Evolutionary conservation across 2,113 vertebrate species (phyloP), one percentile per base, ranked within the genome.

Genomic region (Gallinago media): DNA sequence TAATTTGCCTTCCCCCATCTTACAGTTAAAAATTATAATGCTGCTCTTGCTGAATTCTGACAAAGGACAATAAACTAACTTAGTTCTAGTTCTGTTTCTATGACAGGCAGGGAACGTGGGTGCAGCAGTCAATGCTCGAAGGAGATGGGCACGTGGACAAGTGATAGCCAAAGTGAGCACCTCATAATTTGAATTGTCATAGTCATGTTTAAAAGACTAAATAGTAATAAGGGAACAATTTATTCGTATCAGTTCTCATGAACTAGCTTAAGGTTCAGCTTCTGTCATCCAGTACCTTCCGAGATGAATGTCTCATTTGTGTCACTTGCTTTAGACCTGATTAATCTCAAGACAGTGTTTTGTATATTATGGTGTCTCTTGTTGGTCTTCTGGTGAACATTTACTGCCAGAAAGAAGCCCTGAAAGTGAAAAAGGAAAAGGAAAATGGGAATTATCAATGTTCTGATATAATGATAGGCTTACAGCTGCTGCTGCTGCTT

Each of bases 91-190:
- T 75, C 46, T 34, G 27, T 78, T 89, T 72, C 27, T 66, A 3
- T 62, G 44, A 22, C 17, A 80, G 49, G 22, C 15, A 46, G 18
- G 22, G 36, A 65, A 81, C 25, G 32, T n/a, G 34, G 9, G 6
- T 47, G 22, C 47, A 47, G 20, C 20, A 81, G 49, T 12, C n/a
- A 62, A 12, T 7, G 22, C 59, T 58, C 42, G 52, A 49, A 86
- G 32, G 22, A 40, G 32, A 34, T 0, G 0, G 36, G 21, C 5
- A 0, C 20, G 13, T 21, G 21, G 44, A 71, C 11, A 49, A 84
- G 9, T 6, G 44, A 20, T 13, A 58, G 55, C 22, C 17, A 36
- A 87, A 83, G 8, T 21, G 8, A 38, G 25, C 0, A 0, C 1
- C 10, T 76, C 14, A 22, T 40, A 52, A 58, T 76, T 44, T 81